Evolutionary conservation across 2,888 invertebrate species (phyloP).

Genomic region (Apoda limacodes): DNA sequence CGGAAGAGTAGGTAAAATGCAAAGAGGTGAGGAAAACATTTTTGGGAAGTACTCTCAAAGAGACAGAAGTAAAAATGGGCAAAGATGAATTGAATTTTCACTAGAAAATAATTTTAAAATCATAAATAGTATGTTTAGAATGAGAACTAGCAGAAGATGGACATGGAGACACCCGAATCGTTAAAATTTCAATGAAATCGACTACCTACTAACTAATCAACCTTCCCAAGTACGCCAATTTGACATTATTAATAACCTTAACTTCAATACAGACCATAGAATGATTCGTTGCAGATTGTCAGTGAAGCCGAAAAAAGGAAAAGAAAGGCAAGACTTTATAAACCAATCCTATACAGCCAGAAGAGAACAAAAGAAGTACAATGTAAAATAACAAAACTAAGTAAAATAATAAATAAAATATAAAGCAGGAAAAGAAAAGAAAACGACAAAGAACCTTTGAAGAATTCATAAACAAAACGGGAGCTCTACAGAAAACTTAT

Average conservation of each 20-base stretch:
- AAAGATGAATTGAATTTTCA: slow-evolving; percentile 1
- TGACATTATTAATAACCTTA: slow-evolving; percentile 1
- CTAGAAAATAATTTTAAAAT: not conserved
- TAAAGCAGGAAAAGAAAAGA: too few species aligned
- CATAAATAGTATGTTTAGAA: not conserved
- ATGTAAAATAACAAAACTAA: too few species aligned
- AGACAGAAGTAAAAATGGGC: not conserved
- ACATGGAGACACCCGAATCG: not conserved
- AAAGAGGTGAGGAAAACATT: not conserved
- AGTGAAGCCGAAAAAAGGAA: too few species aligned
- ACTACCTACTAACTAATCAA: not conserved
- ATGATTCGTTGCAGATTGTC: slow-evolving; percentile 1
- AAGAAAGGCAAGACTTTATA: too few species aligned
- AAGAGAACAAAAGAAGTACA: too few species aligned
- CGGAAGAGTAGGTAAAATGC: not conserved
- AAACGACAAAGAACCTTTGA: too few species aligned
- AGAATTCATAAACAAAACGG: too few species aligned
- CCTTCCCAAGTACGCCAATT: not conserved
- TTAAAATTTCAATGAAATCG: slow-evolving; percentile 1
- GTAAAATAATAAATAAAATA: too few species aligned
- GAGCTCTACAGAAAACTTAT: too few species aligned
- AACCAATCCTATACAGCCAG: too few species aligned
- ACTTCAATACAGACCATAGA: slow-evolving; percentile 2
- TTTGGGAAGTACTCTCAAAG: not conserved
- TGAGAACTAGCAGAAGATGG: slow-evolving; percentile 1